Percentiles rank a stretch among this genome's conserved stretches.
Conservation (phyloP, 2,113 vertebrate genomes). For the Cisticola juncidis region DNA sequence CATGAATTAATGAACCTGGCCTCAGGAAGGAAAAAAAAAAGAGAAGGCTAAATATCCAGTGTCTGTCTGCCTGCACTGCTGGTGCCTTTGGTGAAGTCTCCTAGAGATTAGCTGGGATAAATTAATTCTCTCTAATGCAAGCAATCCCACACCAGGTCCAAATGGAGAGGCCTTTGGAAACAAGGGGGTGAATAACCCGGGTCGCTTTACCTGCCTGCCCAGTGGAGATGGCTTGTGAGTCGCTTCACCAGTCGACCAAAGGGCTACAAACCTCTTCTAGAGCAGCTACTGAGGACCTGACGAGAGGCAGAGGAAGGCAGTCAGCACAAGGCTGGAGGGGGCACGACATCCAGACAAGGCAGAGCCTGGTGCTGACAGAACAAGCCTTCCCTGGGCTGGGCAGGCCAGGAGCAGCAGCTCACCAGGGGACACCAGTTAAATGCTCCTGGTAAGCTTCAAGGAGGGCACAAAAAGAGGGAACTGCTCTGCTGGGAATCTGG, state of each 20-base stretch:
- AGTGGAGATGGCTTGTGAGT: slow-evolving; percentile 63
- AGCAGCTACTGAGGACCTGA: slow-evolving; percentile 69
- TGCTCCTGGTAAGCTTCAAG: neutral
- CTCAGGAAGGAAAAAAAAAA: neutral
- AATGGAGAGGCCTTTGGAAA: slow-evolving; percentile 17
- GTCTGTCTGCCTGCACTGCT: neutral
- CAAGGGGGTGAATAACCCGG: slow-evolving; percentile 42
- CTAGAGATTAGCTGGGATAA: neutral
- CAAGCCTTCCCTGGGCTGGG: neutral
- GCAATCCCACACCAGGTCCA: slow-evolving; percentile 37
- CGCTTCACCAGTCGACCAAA: slow-evolving; percentile 59
- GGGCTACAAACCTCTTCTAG: slow-evolving; percentile 69
- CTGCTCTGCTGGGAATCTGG: neutral
- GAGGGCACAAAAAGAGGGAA: neutral
- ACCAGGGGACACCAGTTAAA: neutral
- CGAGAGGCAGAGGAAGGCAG: slow-evolving; percentile 67
- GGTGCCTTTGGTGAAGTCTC: slow-evolving; percentile 35
- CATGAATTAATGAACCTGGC: neutral
- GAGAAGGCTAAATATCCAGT: neutral
- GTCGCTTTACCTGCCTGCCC: slow-evolving; percentile 71
- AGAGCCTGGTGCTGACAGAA: slow-evolving; percentile 27
- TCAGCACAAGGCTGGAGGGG: slow-evolving; percentile 67
- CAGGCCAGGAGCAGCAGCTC: neutral
- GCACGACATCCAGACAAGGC: slow-evolving; percentile 45
- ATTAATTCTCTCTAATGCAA: slow-evolving; percentile 5